A percentile compares a stretch with the other conserved stretches of the same genome.
These are phyloP conservation scores for Syndactyla subalaris DNA, from an alignment of 2,797 vertebrate genomes.

Conservation along the genomic window DNA sequence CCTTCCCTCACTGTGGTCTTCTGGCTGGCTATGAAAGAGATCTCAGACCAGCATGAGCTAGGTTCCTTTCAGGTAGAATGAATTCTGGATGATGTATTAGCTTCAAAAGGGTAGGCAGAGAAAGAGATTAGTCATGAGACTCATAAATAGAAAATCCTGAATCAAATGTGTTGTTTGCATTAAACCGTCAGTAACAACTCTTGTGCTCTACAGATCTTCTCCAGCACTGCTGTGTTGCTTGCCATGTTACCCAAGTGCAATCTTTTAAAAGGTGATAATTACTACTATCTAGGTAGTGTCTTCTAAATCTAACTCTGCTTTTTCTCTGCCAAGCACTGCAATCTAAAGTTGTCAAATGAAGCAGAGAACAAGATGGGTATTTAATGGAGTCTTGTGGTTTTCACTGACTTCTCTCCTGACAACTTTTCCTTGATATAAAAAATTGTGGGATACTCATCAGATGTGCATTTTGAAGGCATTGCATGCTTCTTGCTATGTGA, in stretches of 20 bases:
- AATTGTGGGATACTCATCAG: not conserved
- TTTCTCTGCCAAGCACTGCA: not conserved
- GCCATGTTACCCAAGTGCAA: not conserved
- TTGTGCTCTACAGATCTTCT: not conserved
- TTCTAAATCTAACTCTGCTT: not conserved
- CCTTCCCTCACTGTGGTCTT: rapidly evolving
- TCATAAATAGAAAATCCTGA: not conserved
- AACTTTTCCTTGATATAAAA: not conserved
- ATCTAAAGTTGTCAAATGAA: not conserved
- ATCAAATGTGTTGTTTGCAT: not conserved
- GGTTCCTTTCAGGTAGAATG: rapidly evolving
- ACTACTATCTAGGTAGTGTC: not conserved
- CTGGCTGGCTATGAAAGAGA: not conserved
- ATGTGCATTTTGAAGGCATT: not conserved
- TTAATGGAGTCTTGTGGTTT: not conserved
- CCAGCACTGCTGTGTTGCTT: not conserved
- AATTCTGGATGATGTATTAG: not conserved
- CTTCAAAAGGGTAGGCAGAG: not conserved
- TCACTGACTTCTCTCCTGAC: not conserved
- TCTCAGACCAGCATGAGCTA: not conserved
- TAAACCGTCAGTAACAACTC: not conserved
- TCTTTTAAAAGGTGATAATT: not conserved
- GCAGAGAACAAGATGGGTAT: not conserved
- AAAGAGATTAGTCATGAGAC: not conserved
- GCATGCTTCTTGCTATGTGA: not conserved